Base-by-base conservation (phyloP, 2,888 invertebrate genomes). In the Alentia gelatinosa region DNA sequence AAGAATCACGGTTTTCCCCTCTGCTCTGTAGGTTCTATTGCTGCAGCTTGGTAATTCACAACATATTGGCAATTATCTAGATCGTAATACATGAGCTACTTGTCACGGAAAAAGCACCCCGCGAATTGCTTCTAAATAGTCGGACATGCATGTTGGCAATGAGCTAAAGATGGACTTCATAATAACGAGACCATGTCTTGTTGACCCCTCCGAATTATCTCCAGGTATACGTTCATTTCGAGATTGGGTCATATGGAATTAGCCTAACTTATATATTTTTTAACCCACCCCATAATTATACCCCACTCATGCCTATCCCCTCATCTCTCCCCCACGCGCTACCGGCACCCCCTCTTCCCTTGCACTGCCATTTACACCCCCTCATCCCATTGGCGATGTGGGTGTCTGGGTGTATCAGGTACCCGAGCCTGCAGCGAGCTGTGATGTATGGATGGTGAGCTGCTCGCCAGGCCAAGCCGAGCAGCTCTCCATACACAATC, bases 11-110 rank as follows among this genome's bases (percentile, higher is more conserved):
- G n/a, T n/a, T n/a, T n/a, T n/a, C n/a, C n/a, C n/a, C n/a, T n/a
- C n/a, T n/a, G n/a, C n/a, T n/a, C n/a, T n/a, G n/a, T n/a, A n/a
- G n/a, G n/a, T n/a, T n/a, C n/a, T n/a, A 56, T 19, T 19, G n/a
- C 56, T 56, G 56, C 56, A 56, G 23, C 56, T 56, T 19, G 56
- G 56, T 56, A 56, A 56, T 19, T 56, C 56, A 56, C n/a, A 56
- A 56, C 56, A 56, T n/a, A n/a, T 56, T 56, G 56, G 56, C 56
- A 56, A 56, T 56, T 56, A 56, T n/a, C 56, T 56, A 56, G 56
- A 56, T 56, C 56, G 56, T 56, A 56, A 56, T 56, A 56, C 56
- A 56, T 56, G 56, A n/a, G n/a, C 5, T 19, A 56, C 56, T 56
- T 56, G 56, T 56, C 56, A 56, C 56, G n/a, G 56, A 56, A 56